Evolutionary conservation across 64 coral and sea anemone genomes (phyloP).

Genomic region (Astreopora myriophthalma): DNA sequence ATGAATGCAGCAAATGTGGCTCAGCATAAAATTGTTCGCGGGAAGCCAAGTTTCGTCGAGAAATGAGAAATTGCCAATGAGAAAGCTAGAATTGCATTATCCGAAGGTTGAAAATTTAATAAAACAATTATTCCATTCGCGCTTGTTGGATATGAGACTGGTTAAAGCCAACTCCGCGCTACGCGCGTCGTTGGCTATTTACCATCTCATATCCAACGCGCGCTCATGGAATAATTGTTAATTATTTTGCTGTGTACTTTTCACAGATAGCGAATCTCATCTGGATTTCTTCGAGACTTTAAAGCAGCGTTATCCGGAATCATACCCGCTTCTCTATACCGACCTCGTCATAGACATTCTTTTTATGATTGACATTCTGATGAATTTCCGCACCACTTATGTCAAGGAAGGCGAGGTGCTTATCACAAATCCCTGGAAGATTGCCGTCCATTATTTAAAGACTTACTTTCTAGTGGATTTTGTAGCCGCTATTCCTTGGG

Average conservation of each 20-base stretch:
- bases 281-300: conserved; percentile 48
- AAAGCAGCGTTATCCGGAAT: conserved; percentile 49
- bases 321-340: conserved; percentile 60
- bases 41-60: too few species aligned
- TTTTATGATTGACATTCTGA: conserved; percentile 94
- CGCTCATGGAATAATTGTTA: too few species aligned
- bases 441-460: conserved; percentile 90
- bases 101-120: too few species aligned
- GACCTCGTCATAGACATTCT: conserved; percentile 87
- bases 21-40: too few species aligned
- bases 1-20: too few species aligned
- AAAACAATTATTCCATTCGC: too few species aligned
- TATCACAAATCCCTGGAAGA: conserved; percentile 87
- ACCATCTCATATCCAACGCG: too few species aligned
- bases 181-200: too few species aligned
- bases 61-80: too few species aligned
- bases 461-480: conserved; percentile 95
- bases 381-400: conserved; percentile 97
- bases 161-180: too few species aligned
- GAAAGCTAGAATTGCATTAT: too few species aligned
- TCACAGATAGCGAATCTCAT: neutral
- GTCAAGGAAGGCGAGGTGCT: conserved; percentile 82
- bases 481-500: conserved; percentile 98
- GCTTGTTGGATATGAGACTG: too few species aligned
- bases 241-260: neutral